phyloP scores from a whole-genome alignment of 2,113 vertebrate genomes.

The Dasyurus viverrinus region DNA sequence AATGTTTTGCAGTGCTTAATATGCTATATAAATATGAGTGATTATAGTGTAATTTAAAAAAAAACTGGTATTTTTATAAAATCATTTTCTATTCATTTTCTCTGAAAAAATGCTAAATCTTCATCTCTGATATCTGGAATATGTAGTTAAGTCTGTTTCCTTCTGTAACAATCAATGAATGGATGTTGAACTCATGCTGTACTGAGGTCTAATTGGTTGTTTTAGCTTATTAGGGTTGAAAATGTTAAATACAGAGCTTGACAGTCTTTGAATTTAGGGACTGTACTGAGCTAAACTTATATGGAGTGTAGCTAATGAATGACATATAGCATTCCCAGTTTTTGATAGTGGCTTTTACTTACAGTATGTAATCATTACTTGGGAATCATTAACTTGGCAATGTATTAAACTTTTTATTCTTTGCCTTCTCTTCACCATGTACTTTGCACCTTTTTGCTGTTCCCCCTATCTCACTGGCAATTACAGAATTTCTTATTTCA shows the following conservation, averaged over 20 bases:
- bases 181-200: slow-evolving; percentile 44
- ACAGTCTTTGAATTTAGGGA: slow-evolving; percentile 61
- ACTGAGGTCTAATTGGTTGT: slow-evolving; percentile 58
- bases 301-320: slow-evolving; percentile 65
- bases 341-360: slow-evolving; percentile 47
- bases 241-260: slow-evolving; percentile 67
- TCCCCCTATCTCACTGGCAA: neutral
- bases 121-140: slow-evolving; percentile 33
- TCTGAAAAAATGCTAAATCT: neutral
- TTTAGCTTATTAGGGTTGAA: slow-evolving; percentile 63
- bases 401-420: neutral
- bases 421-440: neutral
- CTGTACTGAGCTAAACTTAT: slow-evolving; percentile 34
- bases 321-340: slow-evolving; percentile 20
- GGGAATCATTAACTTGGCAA: neutral
- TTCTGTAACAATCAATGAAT: slow-evolving; percentile 20
- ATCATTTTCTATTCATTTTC: neutral
- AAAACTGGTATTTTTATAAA: neutral
- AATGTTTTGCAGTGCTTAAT: neutral
- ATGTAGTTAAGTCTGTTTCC: slow-evolving; percentile 17
- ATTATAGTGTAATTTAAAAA: neutral
- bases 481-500: slow-evolving; percentile 18
- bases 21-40: neutral
- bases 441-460: neutral
- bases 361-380: neutral